Percentiles rank a stretch among this genome's conserved stretches.
Conservation (phyloP, 2,797 vertebrate species). For the Heterohyrax brucei region DNA sequence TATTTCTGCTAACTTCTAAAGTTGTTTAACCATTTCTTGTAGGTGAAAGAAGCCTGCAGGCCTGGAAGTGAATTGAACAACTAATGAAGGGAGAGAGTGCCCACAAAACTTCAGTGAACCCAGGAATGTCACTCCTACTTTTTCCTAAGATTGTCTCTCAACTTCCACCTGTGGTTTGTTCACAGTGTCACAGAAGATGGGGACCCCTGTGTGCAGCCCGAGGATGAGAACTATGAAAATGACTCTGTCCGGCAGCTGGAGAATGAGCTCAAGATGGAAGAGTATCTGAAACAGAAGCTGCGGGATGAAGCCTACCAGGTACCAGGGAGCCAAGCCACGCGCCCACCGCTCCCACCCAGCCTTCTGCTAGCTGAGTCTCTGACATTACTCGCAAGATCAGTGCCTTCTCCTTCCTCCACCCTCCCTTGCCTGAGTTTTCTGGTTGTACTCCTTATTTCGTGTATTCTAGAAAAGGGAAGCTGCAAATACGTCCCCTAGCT, state of each 20-base stretch:
- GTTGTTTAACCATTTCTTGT: not conserved
- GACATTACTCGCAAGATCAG: not conserved
- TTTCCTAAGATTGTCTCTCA: slow-evolving; percentile 75
- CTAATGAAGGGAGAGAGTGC: not conserved
- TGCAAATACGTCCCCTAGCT: not conserved
- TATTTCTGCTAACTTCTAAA: slow-evolving; percentile 6
- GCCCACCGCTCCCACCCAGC: too few relatives aligned
- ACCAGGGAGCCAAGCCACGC: slow-evolving; percentile 35
- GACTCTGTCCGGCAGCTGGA: slow-evolving; percentile 96
- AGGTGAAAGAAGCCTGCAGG: not conserved
- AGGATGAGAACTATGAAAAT: slow-evolving; percentile 95
- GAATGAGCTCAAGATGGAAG: slow-evolving; percentile 95
- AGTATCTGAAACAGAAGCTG: slow-evolving; percentile 95
- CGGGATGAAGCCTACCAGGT: slow-evolving; percentile 97
- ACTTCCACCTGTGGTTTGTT: slow-evolving; percentile 84
- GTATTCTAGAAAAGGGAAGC: not conserved
- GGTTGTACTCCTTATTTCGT: not conserved
- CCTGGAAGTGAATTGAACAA: not conserved
- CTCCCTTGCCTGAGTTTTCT: slow-evolving; percentile 47
- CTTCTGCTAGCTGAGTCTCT: not conserved
- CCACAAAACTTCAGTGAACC: not conserved
- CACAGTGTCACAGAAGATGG: slow-evolving; percentile 92
- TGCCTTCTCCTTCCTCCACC: not conserved
- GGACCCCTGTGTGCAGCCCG: slow-evolving; percentile 91
- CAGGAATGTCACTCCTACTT: not conserved